phyloP scores from a whole-genome alignment of 2,797 vertebrate species.

The Thamnophis elegans region DNA sequence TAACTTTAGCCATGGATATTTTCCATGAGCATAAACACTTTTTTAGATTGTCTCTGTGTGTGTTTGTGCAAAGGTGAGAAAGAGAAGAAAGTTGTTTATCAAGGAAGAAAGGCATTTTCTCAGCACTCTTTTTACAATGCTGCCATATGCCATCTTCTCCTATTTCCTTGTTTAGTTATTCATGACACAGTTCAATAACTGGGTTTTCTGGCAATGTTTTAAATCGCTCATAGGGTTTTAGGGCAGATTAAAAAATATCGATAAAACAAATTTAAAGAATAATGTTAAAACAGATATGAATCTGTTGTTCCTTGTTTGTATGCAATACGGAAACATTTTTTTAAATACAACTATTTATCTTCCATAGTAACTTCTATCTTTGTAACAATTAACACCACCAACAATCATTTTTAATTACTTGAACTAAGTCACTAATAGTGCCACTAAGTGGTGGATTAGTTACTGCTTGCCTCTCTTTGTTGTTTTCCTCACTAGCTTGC shows the following conservation, averaged over 20 bases:
- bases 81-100: background rate
- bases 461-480: background rate
- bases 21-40: background rate
- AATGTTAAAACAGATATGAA: slow-evolving; percentile 9
- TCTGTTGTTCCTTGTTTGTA: background rate
- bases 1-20: background rate
- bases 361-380: background rate
- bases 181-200: slow-evolving; percentile 5
- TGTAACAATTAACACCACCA: background rate
- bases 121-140: background rate
- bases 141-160: background rate
- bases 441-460: background rate
- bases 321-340: background rate
- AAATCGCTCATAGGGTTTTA: slow-evolving; percentile 4
- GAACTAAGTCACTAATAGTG: background rate
- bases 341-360: background rate
- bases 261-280: slow-evolving; percentile 18
- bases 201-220: slow-evolving; percentile 22
- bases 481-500: background rate
- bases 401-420: background rate
- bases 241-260: slow-evolving; percentile 10
- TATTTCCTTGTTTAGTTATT: background rate
- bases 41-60: background rate
- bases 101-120: background rate
- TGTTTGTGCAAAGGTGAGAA: background rate